Base-by-base conservation (phyloP, 2,113 vertebrate genomes). In the Chionis minor region DNA sequence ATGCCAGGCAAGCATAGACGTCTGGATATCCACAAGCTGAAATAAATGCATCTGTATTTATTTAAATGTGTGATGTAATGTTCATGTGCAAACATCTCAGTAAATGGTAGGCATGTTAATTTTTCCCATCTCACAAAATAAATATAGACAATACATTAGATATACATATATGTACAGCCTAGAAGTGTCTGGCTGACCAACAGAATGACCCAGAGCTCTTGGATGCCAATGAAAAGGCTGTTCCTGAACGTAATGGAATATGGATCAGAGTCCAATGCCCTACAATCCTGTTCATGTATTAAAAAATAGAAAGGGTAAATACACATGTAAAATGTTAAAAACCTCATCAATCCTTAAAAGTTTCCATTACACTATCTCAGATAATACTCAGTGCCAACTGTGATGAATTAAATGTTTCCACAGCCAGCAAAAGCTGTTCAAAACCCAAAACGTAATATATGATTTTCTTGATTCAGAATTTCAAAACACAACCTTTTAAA, bases 51-150 rank as follows among this genome's bases (percentile, higher is more conserved):
- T 97, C 97, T 95, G 92, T 94, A 94, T 96, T 97, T 96, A 95
- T 96, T 97, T 97, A 97, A 96, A 96, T 35, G 80, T 93, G 88
- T 97, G 97, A 96, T 96, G 90, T 96, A 96, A 97, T 96, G 94
- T 81, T 91, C 93, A 97, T 97, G 95, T 96, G 97, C 94, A 97
- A 97, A 97, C 97, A 97, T 94, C 91, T 96, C 96, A 93, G 96
- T 96, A 97, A 97, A 96, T 92, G 96, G 94, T 95, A 97, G 83
- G 90, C 84, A 93, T 93, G 86, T 93, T 97, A 97, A 96, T 96
- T 97, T 97, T 96, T 91, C 91, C 90, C 90, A 90, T 97, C 90
- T 96, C 92, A 82, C 93, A 94, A 90, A 96, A 96, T 86, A 96
- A 94, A 96, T 95, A 96, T 30, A 86, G 95, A 95, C 93, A 95